Conservation (phyloP, 2,888 invertebrate genomes). For the Teleiodes luculella region DNA sequence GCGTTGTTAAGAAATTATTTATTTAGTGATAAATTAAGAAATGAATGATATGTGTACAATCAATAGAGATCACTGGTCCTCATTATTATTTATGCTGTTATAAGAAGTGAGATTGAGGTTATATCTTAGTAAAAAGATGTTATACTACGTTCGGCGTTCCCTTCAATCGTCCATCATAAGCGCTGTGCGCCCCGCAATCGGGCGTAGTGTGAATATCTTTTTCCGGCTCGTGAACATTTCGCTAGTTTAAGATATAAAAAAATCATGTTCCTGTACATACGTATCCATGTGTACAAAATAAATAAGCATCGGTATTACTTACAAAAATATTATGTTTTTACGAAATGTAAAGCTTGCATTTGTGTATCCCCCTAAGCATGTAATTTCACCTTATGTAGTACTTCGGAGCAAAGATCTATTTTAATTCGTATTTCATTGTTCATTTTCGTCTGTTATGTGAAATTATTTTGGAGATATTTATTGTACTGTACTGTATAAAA, state of each 20-base stretch:
- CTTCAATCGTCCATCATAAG: too few species aligned
- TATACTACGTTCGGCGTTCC: neutral
- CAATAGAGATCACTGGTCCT: neutral
- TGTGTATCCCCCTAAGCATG: conserved; percentile 2
- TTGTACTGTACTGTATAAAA: conserved; percentile 11
- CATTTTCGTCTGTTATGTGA: conserved; percentile 28
- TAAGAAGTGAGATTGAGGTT: neutral
- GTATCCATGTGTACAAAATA: neutral
- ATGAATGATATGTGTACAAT: neutral
- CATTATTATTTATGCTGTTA: neutral
- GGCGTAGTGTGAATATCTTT: neutral
- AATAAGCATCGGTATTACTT: neutral
- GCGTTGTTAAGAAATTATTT: conserved; percentile 46
- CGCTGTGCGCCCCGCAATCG: neutral
- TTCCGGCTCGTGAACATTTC: neutral
- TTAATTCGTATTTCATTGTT: conserved; percentile 18
- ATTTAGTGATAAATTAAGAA: conserved; percentile 25
- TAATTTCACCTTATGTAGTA: conserved; percentile 22
- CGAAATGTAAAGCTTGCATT: conserved; percentile 6
- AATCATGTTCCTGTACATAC: conserved; percentile 2
- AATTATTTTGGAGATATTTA: conserved; percentile 28
- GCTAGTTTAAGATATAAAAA: neutral
- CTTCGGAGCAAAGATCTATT: conserved; percentile 44
- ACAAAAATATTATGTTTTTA: conserved; percentile 1
- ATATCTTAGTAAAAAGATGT: neutral